phyloP scores from a whole-genome alignment of 1,140 invertebrate species.

The Euura saliciscinereae region DNA sequence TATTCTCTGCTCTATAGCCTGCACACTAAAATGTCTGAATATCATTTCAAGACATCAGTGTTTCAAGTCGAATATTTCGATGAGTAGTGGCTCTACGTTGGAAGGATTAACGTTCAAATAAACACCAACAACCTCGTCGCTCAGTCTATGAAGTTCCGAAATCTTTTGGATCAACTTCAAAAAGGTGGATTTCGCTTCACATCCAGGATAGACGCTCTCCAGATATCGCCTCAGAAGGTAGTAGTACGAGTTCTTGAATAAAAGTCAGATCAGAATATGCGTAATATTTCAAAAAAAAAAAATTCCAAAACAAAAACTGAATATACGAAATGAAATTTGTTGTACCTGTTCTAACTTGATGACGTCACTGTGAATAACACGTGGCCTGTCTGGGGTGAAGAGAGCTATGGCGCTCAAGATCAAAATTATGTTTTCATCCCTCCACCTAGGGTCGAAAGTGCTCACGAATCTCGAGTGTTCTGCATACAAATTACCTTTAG shows the following conservation, averaged over 20 bases:
- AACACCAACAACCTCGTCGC: slow-evolving; percentile 85
- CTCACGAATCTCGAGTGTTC: slow-evolving; percentile 82
- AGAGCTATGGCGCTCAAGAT: slow-evolving; percentile 89
- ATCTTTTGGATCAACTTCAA: slow-evolving; percentile 88
- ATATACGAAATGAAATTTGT: background rate
- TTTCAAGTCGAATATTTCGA: slow-evolving; percentile 93
- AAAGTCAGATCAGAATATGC: slow-evolving; percentile 15
- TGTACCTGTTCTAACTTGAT: slow-evolving; percentile 85
- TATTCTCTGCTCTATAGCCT: too few relatives aligned
- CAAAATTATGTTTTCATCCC: slow-evolving; percentile 88
- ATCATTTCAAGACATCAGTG: slow-evolving; percentile 35
- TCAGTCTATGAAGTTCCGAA: slow-evolving; percentile 82
- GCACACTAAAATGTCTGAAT: too few relatives aligned
- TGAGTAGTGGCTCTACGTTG: slow-evolving; percentile 86
- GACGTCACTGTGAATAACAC: slow-evolving; percentile 81
- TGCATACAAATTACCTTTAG: slow-evolving; percentile 84
- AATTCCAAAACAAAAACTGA: background rate
- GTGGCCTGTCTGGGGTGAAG: slow-evolving; percentile 82
- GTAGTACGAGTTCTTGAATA: slow-evolving; percentile 84
- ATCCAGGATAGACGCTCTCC: slow-evolving; percentile 81
- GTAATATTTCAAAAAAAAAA: background rate
- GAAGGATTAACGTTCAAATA: slow-evolving; percentile 90
- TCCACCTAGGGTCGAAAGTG: slow-evolving; percentile 80
- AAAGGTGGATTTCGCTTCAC: slow-evolving; percentile 85
- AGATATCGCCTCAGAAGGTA: slow-evolving; percentile 85